Evolutionary conservation across 1,140 invertebrate species (phyloP).

Genomic region (Triops longicaudatus): DNA sequence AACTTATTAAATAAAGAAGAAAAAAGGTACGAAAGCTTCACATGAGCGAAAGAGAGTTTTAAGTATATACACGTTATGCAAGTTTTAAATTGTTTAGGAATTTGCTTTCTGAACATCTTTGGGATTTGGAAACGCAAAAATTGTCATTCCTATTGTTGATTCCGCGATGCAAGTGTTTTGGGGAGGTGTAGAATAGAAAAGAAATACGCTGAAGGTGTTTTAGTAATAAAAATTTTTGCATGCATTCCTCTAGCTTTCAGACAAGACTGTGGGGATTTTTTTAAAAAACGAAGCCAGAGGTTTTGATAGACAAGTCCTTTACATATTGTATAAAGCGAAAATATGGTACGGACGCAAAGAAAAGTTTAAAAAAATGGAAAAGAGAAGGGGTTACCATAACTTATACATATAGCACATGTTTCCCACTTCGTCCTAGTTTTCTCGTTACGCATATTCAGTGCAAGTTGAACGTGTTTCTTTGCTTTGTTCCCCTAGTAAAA

Average conservation of each 20-base stretch:
- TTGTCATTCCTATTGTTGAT: constrained; percentile 3
- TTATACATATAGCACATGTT: constrained; percentile 15
- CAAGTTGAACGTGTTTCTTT: neutral
- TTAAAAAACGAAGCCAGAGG: neutral
- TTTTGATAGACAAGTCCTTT: constrained; percentile 4
- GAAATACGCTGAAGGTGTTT: neutral
- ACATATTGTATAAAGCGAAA: constrained; percentile 1
- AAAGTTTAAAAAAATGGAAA: neutral
- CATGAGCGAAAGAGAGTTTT: neutral
- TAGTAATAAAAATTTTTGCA: neutral
- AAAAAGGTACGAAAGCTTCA: neutral
- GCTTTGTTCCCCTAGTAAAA: neutral
- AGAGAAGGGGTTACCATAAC: neutral
- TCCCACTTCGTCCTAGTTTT: neutral
- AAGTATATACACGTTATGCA: neutral
- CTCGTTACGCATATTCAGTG: constrained; percentile 4
- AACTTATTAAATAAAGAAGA: neutral
- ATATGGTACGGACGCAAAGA: neutral
- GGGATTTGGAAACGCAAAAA: constrained; percentile 3
- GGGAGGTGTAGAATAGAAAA: neutral
- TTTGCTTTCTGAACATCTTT: neutral
- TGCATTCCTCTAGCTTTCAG: constrained; percentile 8
- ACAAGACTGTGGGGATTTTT: neutral
- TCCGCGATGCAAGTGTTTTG: neutral
- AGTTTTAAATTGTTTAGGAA: neutral